A percentile compares a stretch with the other conserved stretches of the same genome.
These are phyloP conservation scores for Habropoda laboriosa DNA, from an alignment of 1,140 invertebrate genomes.

Conservation along the genomic window DNA sequence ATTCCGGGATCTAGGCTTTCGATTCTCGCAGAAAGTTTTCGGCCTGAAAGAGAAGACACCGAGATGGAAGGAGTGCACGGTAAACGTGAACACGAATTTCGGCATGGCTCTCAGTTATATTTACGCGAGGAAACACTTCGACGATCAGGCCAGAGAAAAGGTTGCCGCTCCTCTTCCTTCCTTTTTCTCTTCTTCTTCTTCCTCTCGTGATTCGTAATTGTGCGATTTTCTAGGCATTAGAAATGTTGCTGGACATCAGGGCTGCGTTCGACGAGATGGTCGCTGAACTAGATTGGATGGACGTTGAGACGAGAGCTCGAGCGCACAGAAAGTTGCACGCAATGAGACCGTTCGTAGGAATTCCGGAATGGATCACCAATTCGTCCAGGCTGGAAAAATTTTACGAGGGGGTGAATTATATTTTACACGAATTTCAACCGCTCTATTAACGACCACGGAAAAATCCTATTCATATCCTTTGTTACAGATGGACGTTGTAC, in stretches of 20 bases:
- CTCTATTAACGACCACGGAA: too few relatives aligned
- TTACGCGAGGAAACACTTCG: conserved; percentile 89
- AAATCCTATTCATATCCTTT: too few relatives aligned
- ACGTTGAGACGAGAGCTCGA: conserved; percentile 84
- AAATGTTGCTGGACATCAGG: conserved; percentile 89
- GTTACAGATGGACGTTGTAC: conserved; percentile 83
- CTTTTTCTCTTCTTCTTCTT: too few relatives aligned
- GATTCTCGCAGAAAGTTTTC: conserved; percentile 84
- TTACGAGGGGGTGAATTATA: conserved; percentile 82
- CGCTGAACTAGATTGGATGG: conserved; percentile 89
- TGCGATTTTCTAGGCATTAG: conserved; percentile 83
- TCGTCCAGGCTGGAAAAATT: conserved; percentile 82
- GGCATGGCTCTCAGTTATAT: conserved; percentile 89
- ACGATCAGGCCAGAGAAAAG: conserved; percentile 86
- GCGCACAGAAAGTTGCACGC: conserved; percentile 85
- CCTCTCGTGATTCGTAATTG: too few relatives aligned
- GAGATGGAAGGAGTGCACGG: conserved; percentile 88
- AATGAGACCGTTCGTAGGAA: conserved; percentile 87
- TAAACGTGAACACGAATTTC: conserved; percentile 89
- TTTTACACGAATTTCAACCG: background rate
- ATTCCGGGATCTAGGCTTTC: conserved; percentile 84
- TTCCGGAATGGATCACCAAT: conserved; percentile 87
- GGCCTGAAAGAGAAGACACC: conserved; percentile 85
- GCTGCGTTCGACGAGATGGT: conserved; percentile 88
- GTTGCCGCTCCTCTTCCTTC: conserved; percentile 72